Evolutionary conservation across 2,797 vertebrate genomes (phyloP).

Genomic region (Chiloscyllium punctatum): DNA sequence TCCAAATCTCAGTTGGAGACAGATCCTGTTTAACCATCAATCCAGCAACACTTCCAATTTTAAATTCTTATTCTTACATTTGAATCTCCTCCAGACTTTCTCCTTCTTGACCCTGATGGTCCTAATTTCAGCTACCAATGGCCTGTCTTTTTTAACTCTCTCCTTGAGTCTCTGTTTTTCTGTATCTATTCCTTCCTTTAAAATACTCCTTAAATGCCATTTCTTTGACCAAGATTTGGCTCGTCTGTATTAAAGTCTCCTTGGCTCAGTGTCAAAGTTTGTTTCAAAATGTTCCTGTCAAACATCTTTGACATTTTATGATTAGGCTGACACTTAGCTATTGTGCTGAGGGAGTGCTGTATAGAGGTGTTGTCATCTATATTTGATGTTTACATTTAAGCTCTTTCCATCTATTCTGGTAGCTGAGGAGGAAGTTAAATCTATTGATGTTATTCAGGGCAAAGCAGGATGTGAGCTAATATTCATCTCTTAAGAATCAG

Average conservation of each 20-base stretch:
- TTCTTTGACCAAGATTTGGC: too few species aligned
- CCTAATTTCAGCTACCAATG: background rate
- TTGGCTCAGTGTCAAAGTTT: background rate
- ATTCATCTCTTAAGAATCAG: background rate
- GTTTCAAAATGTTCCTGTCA: background rate
- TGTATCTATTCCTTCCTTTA: background rate
- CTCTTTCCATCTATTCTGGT: background rate
- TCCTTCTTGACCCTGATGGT: too few species aligned
- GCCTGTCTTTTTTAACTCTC: background rate
- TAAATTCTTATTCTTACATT: background rate
- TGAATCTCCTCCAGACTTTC: background rate
- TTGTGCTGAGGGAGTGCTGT: background rate
- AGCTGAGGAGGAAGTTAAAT: background rate
- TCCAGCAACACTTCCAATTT: background rate
- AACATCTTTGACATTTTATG: background rate
- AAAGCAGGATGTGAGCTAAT: background rate
- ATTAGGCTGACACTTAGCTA: background rate
- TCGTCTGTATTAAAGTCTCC: background rate
- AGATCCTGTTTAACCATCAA: background rate
- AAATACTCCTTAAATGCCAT: background rate
- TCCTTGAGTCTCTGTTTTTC: background rate
- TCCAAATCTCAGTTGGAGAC: background rate
- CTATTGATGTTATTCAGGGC: background rate
- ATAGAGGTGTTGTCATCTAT: background rate
- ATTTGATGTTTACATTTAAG: background rate